These are phyloP conservation scores for Myrmophylax atrothorax DNA, from an alignment of 2,113 vertebrate genomes.

Conservation along the genomic window DNA sequence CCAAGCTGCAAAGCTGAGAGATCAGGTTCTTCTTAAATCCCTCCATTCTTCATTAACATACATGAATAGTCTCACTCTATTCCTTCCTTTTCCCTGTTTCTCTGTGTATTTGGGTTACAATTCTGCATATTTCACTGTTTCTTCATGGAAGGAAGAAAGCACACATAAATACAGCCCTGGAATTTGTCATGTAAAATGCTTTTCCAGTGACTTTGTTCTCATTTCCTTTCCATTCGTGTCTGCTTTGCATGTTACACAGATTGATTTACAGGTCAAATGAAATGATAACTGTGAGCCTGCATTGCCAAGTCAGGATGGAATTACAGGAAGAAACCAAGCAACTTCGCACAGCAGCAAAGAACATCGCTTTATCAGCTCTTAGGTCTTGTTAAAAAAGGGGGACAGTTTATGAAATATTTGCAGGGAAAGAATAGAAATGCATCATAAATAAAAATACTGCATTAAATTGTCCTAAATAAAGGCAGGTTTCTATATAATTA, in stretches of 20 bases:
- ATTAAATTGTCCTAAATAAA: neutral
- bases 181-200: neutral
- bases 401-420: neutral
- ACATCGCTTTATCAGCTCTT: neutral
- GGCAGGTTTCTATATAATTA: neutral
- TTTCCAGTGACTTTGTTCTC: neutral
- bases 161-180: neutral
- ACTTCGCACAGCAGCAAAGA: neutral
- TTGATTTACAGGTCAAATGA: conserved; percentile 12
- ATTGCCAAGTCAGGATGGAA: neutral
- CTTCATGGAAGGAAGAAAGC: neutral
- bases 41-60: conserved; percentile 1
- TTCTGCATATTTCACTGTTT: neutral
- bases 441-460: neutral
- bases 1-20: neutral
- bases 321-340: neutral
- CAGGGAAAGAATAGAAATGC: neutral
- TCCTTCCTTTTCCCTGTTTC: neutral
- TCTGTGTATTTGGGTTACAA: neutral
- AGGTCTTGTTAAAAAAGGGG: neutral
- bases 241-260: neutral
- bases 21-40: conserved; percentile 18
- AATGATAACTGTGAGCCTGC: neutral
- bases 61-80: neutral
- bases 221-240: neutral